Conservation (phyloP, 2,113 vertebrate genomes). For the Neomonachus schauinslandi region DNA sequence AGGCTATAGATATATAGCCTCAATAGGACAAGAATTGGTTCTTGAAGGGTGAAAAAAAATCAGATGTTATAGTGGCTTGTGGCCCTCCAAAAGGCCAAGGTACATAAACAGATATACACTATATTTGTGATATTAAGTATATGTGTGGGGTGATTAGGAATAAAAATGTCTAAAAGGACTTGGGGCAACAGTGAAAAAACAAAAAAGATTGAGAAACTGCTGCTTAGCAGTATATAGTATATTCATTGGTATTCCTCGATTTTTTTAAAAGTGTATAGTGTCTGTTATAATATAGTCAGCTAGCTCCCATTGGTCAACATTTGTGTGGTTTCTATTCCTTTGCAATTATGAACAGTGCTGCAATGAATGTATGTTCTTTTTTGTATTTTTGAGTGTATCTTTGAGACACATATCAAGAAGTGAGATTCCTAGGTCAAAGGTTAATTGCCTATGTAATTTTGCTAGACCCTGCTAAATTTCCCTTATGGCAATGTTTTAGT, state of each 20-base stretch:
- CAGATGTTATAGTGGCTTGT: background rate
- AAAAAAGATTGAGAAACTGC: constrained; percentile 2
- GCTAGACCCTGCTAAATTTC: background rate
- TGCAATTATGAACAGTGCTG: background rate
- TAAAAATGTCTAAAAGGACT: background rate
- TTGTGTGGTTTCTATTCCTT: constrained; percentile 33
- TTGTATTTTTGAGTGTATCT: constrained; percentile 30
- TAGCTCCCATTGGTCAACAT: background rate
- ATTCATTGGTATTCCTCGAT: background rate
- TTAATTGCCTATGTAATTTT: constrained; percentile 27
- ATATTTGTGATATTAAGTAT: background rate
- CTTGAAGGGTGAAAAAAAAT: background rate
- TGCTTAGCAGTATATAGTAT: background rate
- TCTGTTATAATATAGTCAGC: background rate
- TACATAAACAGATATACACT: background rate
- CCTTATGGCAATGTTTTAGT: constrained; percentile 28
- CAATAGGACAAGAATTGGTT: background rate
- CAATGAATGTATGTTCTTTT: background rate
- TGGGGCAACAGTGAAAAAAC: background rate
- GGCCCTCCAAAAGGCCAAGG: background rate
- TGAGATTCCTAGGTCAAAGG: constrained; percentile 25
- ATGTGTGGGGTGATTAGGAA: background rate
- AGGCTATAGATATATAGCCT: no score
- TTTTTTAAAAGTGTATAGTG: background rate
- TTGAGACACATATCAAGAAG: background rate